Base-by-base conservation (phyloP, 2,888 invertebrate species). In the Eupithecia insigniata region DNA sequence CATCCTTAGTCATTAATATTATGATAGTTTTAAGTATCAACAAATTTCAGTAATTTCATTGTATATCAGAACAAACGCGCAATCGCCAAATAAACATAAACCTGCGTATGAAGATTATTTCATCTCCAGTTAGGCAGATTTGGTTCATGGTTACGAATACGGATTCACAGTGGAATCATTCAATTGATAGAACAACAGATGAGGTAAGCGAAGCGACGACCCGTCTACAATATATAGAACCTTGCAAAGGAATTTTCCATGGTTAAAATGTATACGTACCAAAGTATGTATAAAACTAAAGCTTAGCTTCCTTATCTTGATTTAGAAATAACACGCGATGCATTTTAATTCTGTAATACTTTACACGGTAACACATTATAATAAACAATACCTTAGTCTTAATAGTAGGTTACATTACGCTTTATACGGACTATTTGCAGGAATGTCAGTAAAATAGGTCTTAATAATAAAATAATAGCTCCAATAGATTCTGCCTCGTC, bases 291-390 rank as follows among this genome's bases (percentile, higher is more conserved):
- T 64, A 72, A 67, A 64, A 39, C 70, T 73, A 67, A 71, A 70
- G 74, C 72, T 76, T 69, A 58, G 76, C 75, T 79, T 76, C 79
- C 79, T 78, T 79, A 79, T 78, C 79, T 76, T 76, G 78, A 79
- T 79, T 76, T 76, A 76, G 76, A 74, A 76, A 78, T 72, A 75
- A 65, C 79, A 78, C 75, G 79, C 76, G 67, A 79, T 79, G 78
- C 78, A 78, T 79, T 74, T 67, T 72, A 79, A 78, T 76, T 74
- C 55, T 67, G 70, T 64, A 1, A 1, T n/a, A 39, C 64, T 28
- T 30, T 60, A 60, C 18, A 18, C 60, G 14, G 58, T 14, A 2
- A 58, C 26, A 58, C 22, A 58, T 26, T 1, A 28, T 58, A 58
- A 58, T 58, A 58, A 60, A 22, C 22, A 14, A 55, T 55, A 55